phyloP scores from a whole-genome alignment of 2,113 vertebrate species.

The Rhea pennata region DNA sequence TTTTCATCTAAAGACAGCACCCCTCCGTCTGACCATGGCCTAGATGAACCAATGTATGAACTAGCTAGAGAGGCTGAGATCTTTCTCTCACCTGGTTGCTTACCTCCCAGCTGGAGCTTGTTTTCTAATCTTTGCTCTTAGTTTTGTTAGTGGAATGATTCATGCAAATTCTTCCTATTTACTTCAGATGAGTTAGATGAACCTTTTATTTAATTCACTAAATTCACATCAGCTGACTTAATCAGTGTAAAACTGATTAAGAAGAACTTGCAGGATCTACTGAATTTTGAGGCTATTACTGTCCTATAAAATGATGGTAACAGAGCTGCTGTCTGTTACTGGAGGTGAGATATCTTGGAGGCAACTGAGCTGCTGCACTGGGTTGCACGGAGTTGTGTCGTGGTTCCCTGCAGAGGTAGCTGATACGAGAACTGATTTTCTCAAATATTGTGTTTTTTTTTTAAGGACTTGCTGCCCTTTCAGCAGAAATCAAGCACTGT shows the following conservation, averaged over 20 bases:
- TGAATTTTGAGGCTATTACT: neutral
- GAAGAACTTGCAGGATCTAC: neutral
- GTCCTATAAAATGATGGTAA: neutral
- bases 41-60: neutral
- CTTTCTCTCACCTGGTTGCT: neutral
- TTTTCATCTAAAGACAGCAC: neutral
- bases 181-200: neutral
- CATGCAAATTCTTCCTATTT: neutral
- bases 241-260: neutral
- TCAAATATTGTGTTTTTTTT: neutral
- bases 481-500: neutral
- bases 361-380: neutral
- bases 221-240: neutral
- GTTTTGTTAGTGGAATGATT: neutral
- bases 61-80: neutral
- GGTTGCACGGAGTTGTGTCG: neutral
- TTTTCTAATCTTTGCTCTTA: neutral
- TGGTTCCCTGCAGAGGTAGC: neutral
- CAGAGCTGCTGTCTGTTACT: neutral
- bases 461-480: neutral
- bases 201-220: neutral
- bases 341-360: neutral
- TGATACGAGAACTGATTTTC: neutral
- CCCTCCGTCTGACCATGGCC: accelerated
- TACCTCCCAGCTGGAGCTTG: constrained; percentile 44